A percentile compares a stretch with the other conserved stretches of the same genome.
Conservation (phyloP, 2,888 invertebrate species). For the Kryphioiulus occultus region DNA sequence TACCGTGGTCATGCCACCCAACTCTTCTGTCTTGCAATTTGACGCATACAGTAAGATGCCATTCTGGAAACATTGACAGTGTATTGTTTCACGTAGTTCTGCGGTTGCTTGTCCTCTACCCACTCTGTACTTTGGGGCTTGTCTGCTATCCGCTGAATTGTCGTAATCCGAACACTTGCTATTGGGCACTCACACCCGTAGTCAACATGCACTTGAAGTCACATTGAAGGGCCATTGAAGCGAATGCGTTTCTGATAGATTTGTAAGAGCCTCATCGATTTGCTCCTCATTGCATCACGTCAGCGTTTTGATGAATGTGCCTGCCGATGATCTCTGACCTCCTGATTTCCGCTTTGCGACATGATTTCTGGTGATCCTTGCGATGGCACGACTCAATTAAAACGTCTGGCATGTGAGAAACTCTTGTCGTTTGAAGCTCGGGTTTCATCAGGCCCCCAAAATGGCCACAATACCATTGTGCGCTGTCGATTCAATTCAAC, state of each 20-base stretch:
- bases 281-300: neutral
- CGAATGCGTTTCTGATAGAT: neutral
- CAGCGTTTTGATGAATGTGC: conserved; percentile 32
- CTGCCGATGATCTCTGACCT: conserved; percentile 29
- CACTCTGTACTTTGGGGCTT: neutral
- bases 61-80: too few species aligned
- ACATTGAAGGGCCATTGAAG: neutral
- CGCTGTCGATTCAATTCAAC: too few species aligned
- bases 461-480: too few species aligned
- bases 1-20: too few species aligned
- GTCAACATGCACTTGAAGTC: neutral
- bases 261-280: conserved; percentile 11
- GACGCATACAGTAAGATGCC: too few species aligned
- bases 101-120: too few species aligned
- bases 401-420: neutral
- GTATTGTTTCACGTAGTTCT: too few species aligned
- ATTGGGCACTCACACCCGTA: too few species aligned
- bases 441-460: too few species aligned
- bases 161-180: too few species aligned
- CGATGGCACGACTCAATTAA: neutral
- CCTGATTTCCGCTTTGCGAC: neutral
- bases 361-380: neutral
- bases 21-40: too few species aligned
- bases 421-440: too few species aligned
- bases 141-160: neutral